Conservation (phyloP, 1,140 invertebrate species). For the Druon quercuslanigerum region DNA sequence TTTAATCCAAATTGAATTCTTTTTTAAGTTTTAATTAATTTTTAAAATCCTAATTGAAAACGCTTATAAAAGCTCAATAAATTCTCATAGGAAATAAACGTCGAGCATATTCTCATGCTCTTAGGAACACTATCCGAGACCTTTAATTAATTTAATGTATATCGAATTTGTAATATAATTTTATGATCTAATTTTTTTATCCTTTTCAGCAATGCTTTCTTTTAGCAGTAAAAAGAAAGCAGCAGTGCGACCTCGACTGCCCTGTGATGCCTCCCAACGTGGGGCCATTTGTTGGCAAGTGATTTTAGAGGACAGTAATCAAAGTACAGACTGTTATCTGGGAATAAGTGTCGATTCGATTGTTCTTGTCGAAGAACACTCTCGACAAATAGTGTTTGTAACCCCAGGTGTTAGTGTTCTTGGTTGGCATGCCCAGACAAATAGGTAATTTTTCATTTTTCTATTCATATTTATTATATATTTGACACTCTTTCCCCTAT, state of each 20-base stretch:
- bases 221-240: slow-evolving; percentile 86
- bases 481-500: too few species aligned
- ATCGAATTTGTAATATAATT: slow-evolving; percentile 29
- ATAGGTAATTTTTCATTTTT: slow-evolving; percentile 71
- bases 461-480: too few species aligned
- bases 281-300: slow-evolving; percentile 89
- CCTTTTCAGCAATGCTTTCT: slow-evolving; percentile 79
- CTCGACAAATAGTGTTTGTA: slow-evolving; percentile 90
- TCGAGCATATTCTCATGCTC: too few species aligned
- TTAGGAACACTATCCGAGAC: too few species aligned
- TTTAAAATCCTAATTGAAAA: too few species aligned
- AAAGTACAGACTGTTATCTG: slow-evolving; percentile 86
- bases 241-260: slow-evolving; percentile 79
- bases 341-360: slow-evolving; percentile 92
- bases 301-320: slow-evolving; percentile 82
- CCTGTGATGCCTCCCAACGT: slow-evolving; percentile 80
- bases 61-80: too few species aligned
- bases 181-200: slow-evolving; percentile 32
- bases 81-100: too few species aligned
- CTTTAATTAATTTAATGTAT: neutral
- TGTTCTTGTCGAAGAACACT: slow-evolving; percentile 89
- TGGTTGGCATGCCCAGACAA: slow-evolving; percentile 85
- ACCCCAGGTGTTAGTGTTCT: slow-evolving; percentile 89
- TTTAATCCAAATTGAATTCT: too few species aligned
- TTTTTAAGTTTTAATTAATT: too few species aligned